Evolutionary conservation across 2,797 vertebrate genomes (phyloP).

Genomic region (Hydrophis major): DNA sequence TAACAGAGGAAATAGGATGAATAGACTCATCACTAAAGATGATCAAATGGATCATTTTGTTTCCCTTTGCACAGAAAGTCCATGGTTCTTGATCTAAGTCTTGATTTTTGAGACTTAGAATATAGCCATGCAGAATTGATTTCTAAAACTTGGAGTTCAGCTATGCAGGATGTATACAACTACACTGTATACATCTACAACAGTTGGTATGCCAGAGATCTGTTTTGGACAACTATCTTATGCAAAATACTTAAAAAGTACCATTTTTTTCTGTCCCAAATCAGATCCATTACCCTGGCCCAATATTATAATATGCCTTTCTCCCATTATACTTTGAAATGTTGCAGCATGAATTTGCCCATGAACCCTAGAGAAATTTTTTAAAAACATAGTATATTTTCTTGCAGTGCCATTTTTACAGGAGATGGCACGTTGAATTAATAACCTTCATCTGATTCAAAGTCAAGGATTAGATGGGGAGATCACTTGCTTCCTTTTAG

Average conservation of each 20-base stretch:
- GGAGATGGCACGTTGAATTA: not conserved
- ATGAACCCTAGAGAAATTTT: not conserved
- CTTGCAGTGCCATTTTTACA: not conserved
- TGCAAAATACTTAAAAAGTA: not conserved
- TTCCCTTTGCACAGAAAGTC: not conserved
- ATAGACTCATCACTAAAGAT: not conserved
- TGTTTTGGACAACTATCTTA: not conserved
- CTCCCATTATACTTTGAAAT: not conserved
- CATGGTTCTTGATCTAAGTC: not conserved
- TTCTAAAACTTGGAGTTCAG: no score
- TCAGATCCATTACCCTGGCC: not conserved
- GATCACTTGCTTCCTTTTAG: not conserved
- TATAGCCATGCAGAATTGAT: not conserved
- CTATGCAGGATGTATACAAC: not conserved
- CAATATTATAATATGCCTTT: not conserved
- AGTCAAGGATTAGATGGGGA: not conserved
- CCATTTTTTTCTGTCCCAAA: not conserved
- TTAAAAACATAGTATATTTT: not conserved
- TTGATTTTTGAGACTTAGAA: not conserved
- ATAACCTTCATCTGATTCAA: not conserved
- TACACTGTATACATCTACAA: not conserved
- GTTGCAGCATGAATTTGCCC: not conserved
- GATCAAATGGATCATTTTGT: not conserved
- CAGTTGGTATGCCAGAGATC: not conserved
- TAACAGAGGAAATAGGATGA: not conserved